Evolutionary conservation across 2,797 vertebrate species (phyloP).

Genomic region (Borostomias antarcticus): DNA sequence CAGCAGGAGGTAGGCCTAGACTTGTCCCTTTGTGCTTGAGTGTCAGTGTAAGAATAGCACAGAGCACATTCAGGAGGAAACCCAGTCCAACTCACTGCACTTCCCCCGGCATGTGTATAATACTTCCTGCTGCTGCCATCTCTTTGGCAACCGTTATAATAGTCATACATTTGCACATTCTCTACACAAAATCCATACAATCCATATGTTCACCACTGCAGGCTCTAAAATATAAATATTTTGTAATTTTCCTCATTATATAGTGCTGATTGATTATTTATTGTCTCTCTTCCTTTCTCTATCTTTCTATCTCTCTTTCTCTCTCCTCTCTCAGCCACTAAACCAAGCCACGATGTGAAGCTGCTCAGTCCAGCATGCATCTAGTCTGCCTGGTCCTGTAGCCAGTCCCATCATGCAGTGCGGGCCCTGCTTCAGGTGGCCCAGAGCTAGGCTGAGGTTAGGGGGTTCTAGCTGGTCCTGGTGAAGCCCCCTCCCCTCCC

Average conservation of each 20-base stretch:
- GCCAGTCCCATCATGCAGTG: constrained; percentile 60
- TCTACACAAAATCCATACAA: constrained; percentile 38
- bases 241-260: constrained; percentile 18
- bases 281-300: constrained; percentile 40
- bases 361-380: constrained; percentile 50
- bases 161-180: constrained; percentile 58
- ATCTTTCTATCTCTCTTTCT: constrained; percentile 6
- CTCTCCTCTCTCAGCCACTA: not conserved
- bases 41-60: not conserved
- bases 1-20: not conserved
- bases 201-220: constrained; percentile 22
- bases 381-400: constrained; percentile 34
- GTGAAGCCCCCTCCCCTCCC: too few relatives aligned
- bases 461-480: not conserved
- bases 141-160: constrained; percentile 70
- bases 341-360: not conserved
- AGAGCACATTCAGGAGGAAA: not conserved
- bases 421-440: constrained; percentile 21
- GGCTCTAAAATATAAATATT: constrained; percentile 55
- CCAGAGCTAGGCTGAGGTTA: constrained; percentile 12
- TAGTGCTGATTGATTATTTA: constrained; percentile 40
- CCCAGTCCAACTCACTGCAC: not conserved
- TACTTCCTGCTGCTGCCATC: not conserved
- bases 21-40: not conserved
- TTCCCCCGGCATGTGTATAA: not conserved